Evolutionary conservation across 2,113 vertebrate species (phyloP).

Genomic region (Odocoileus virginianus): DNA sequence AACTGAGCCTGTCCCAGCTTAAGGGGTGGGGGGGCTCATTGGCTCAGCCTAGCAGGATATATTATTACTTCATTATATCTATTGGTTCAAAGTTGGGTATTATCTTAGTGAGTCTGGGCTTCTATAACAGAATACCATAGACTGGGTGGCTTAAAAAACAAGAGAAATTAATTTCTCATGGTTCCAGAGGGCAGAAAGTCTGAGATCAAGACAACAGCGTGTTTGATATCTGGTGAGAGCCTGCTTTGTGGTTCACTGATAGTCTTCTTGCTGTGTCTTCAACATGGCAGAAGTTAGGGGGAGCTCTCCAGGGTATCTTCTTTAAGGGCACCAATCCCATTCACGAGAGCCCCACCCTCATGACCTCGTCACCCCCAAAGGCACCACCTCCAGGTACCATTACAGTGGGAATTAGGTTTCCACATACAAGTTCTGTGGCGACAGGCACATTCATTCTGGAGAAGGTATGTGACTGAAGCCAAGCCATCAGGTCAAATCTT

Average conservation of each 20-base stretch:
- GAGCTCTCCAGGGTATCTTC: not conserved
- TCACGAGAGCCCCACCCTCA: not conserved
- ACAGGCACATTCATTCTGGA: not conserved
- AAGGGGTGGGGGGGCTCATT: not conserved
- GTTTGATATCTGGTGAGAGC: not conserved
- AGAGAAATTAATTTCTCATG: not conserved
- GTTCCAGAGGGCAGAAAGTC: not conserved
- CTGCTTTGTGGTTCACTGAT: not conserved
- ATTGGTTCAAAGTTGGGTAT: not conserved
- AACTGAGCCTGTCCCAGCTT: not conserved
- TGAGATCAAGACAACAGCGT: not conserved
- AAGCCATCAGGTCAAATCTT: not conserved
- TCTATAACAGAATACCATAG: not conserved
- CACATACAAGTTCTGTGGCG: not conserved
- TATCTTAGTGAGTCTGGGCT: not conserved
- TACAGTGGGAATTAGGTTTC: not conserved
- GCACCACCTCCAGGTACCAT: not conserved
- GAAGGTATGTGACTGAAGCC: not conserved
- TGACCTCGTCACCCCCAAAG: not conserved
- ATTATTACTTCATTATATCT: not conserved
- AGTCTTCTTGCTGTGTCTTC: not conserved
- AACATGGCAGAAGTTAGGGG: accelerated
- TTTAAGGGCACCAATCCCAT: not conserved
- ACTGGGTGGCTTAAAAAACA: not conserved
- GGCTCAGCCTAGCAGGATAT: not conserved